Conservation (phyloP, 2,113 vertebrate genomes). For the Anolis sagrei region DNA sequence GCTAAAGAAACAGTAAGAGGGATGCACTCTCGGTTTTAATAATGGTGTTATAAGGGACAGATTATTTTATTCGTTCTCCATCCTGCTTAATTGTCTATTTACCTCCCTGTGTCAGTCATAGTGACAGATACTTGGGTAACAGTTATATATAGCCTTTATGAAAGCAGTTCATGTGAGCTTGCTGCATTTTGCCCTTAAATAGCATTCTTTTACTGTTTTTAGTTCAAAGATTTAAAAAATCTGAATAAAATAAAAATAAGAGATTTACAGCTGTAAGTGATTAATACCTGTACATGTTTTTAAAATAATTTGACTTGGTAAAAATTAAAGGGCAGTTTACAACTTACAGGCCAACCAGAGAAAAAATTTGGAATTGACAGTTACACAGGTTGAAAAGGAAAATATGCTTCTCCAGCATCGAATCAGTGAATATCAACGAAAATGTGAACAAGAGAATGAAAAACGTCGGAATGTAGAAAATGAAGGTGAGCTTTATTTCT, state of each 20-base stretch:
- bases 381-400: slow-evolving; percentile 94
- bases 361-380: slow-evolving; percentile 85
- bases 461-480: slow-evolving; percentile 95
- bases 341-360: slow-evolving; percentile 81
- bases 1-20: too few species aligned
- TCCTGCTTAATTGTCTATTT: too few species aligned
- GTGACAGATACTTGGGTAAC: too few species aligned
- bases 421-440: slow-evolving; percentile 93
- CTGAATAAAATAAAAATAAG: not conserved
- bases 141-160: too few species aligned
- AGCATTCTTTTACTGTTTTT: too few species aligned
- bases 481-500: slow-evolving; percentile 82
- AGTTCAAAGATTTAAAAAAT: not conserved
- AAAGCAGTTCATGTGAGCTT: too few species aligned
- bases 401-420: slow-evolving; percentile 93
- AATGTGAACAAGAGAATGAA: slow-evolving; percentile 94
- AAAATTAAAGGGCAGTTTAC: slow-evolving; percentile 34
- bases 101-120: too few species aligned
- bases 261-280: not conserved
- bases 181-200: too few species aligned
- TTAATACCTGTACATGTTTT: not conserved
- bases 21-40: too few species aligned
- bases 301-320: not conserved
- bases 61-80: too few species aligned
- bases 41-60: too few species aligned